These are phyloP conservation scores for Zaprionus vittiger DNA, from an alignment of 1,140 invertebrate genomes.

Conservation along the genomic window DNA sequence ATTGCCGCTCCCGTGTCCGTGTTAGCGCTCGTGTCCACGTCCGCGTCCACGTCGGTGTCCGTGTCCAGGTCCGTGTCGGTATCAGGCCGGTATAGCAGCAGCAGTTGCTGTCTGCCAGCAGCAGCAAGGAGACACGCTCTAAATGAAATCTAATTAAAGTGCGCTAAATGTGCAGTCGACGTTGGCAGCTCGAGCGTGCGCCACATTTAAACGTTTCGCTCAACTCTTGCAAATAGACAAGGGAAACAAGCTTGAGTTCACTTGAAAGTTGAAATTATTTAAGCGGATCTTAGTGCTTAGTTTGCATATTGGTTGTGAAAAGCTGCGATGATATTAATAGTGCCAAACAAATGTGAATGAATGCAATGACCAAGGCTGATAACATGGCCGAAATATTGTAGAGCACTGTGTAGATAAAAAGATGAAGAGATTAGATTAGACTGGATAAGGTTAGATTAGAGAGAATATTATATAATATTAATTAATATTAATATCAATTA, in stretches of 20 bases:
- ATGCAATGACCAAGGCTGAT: too few species aligned
- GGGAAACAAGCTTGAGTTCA: background rate
- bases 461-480: too few species aligned
- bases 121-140: conserved; percentile 30
- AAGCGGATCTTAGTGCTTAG: background rate
- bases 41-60: conserved; percentile 16
- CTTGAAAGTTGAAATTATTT: background rate
- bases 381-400: too few species aligned
- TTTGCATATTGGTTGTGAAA: background rate
- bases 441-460: too few species aligned
- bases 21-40: conserved; percentile 19
- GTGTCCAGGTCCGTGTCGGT: conserved; percentile 7
- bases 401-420: too few species aligned
- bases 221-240: background rate
- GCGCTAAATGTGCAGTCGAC: conserved; percentile 60
- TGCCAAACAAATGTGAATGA: background rate
- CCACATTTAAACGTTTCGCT: conserved; percentile 30
- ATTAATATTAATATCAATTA: too few species aligned
- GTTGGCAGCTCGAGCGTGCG: conserved; percentile 55
- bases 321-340: background rate
- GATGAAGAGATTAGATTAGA: too few species aligned
- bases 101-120: conserved; percentile 6
- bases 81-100: conserved; percentile 17
- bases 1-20: conserved; percentile 12
- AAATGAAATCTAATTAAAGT: conserved; percentile 80